A percentile compares a stretch with the other conserved stretches of the same genome.
Conservation (phyloP, 2,113 vertebrate species). For the Lycocorax pyrrhopterus region DNA sequence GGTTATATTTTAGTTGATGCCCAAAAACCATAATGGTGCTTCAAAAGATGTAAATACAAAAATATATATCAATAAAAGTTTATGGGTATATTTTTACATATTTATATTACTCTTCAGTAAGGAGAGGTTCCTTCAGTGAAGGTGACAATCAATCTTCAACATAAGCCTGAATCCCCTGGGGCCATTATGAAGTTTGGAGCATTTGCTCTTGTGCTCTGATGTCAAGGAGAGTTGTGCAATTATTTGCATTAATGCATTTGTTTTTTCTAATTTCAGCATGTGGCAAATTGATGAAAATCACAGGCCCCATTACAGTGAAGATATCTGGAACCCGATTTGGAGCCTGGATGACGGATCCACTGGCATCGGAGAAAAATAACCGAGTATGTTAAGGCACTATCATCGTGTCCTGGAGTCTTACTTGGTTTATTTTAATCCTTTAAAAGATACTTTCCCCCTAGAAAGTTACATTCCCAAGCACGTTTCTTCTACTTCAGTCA, state of each 20-base stretch:
- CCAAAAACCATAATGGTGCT: not conserved
- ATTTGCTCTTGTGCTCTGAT: not conserved
- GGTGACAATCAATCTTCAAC: not conserved
- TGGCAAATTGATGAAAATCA: slow-evolving; percentile 99
- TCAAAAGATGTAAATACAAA: not conserved
- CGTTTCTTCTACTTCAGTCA: not conserved
- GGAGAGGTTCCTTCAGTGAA: not conserved
- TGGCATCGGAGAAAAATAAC: slow-evolving; percentile 88
- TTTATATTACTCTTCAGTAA: not conserved
- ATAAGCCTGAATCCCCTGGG: not conserved
- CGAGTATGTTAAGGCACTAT: slow-evolving; percentile 78
- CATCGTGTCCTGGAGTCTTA: not conserved
- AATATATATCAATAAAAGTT: not conserved
- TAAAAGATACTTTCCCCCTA: not conserved
- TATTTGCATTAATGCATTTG: slow-evolving; percentile 8
- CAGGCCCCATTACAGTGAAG: slow-evolving; percentile 93
- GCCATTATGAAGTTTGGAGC: not conserved
- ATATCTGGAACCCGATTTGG: slow-evolving; percentile 96
- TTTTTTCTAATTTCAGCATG: slow-evolving; percentile 83
- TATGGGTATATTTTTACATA: not conserved
- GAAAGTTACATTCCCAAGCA: not conserved
- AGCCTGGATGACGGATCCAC: slow-evolving; percentile 97
- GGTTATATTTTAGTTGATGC: not conserved
- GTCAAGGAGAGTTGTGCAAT: not conserved
- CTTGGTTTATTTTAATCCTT: not conserved